Conservation (phyloP, 2,113 vertebrate genomes). For the Elgaria multicarinata region DNA sequence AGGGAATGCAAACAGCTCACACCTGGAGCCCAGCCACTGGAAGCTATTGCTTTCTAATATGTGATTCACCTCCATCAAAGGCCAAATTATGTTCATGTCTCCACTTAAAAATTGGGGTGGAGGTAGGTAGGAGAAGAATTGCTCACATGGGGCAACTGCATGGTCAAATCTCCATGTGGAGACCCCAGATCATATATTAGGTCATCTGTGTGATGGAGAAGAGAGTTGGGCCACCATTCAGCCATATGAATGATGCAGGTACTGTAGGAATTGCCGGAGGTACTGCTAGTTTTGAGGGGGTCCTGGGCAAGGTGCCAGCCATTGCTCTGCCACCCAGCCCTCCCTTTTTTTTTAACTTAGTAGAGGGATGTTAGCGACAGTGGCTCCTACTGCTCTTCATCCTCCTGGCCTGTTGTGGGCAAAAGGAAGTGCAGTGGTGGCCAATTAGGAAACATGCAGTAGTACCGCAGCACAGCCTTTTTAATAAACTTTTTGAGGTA, state of each 20-base stretch:
- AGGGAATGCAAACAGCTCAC: rapidly evolving
- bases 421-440: too few species aligned
- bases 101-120: neutral
- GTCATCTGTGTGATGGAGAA: neutral
- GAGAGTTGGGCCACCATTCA: neutral
- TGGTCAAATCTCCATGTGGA: neutral
- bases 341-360: too few species aligned
- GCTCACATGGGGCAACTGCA: too few species aligned
- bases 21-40: neutral
- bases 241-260: neutral
- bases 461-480: too few species aligned
- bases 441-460: too few species aligned
- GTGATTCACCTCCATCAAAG: neutral
- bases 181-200: neutral
- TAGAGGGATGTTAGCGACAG: too few species aligned
- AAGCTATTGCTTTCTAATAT: neutral
- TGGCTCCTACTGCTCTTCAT: too few species aligned
- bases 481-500: too few species aligned
- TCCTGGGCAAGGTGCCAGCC: too few species aligned
- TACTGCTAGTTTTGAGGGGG: too few species aligned
- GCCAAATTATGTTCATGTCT: neutral
- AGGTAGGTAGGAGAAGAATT: neutral
- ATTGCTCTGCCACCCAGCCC: too few species aligned
- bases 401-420: too few species aligned
- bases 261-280: neutral